Conservation (phyloP, 2,113 vertebrate genomes). For the Haemorhous mexicanus region DNA sequence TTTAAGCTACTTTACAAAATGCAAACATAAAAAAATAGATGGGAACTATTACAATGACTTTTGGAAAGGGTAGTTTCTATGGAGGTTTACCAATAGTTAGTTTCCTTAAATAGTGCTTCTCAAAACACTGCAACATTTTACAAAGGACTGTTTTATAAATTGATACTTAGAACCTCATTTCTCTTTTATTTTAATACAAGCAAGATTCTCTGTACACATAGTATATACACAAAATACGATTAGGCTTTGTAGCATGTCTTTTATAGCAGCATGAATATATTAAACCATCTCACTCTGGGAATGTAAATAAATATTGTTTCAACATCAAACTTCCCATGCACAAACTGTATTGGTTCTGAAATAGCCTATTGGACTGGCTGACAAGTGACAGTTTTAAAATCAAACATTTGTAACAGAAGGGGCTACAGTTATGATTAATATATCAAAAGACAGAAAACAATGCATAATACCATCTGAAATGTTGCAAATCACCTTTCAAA, state of each 20-base stretch:
- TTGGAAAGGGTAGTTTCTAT: background rate
- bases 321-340: constrained; percentile 61
- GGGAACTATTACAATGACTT: background rate
- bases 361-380: constrained; percentile 24
- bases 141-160: constrained; percentile 55
- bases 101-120: background rate
- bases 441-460: constrained; percentile 42
- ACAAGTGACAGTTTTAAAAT: constrained; percentile 40
- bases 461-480: constrained; percentile 23
- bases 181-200: constrained; percentile 61
- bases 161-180: constrained; percentile 56
- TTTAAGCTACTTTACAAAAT: background rate
- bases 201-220: constrained; percentile 63
- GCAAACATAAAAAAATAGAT: background rate
- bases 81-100: background rate
- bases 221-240: constrained; percentile 62
- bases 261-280: constrained; percentile 58
- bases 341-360: constrained; percentile 54
- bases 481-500: constrained; percentile 34
- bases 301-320: constrained; percentile 59
- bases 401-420: constrained; percentile 39
- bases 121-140: constrained; percentile 2
- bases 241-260: constrained; percentile 57
- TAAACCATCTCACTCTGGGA: constrained; percentile 55
- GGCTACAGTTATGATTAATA: constrained; percentile 37